Evolutionary conservation across 2,888 invertebrate species (phyloP).

Genomic region (Drosophila mimetica): DNA sequence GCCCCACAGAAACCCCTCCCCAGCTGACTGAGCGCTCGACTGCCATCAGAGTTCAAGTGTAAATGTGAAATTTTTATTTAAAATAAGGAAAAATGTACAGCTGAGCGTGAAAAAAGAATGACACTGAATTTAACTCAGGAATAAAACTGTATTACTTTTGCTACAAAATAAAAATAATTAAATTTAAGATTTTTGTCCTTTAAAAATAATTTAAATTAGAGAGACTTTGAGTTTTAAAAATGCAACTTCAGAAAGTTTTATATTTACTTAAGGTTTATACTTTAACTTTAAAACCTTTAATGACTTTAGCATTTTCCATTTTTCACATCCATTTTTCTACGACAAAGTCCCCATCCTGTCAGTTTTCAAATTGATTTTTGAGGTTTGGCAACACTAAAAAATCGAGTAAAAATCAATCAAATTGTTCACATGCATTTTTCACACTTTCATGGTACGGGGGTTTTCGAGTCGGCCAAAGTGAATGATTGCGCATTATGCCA

Average conservation of each 20-base stretch:
- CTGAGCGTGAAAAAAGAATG: not conserved
- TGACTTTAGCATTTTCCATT: too few relatives aligned
- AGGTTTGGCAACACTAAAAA: constrained; percentile 28
- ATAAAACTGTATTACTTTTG: not conserved
- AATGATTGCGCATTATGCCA: constrained; percentile 63
- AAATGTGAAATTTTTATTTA: constrained; percentile 43
- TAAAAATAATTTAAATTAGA: too few relatives aligned
- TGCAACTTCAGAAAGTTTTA: too few relatives aligned
- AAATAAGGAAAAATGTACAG: constrained; percentile 20
- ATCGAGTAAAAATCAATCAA: constrained; percentile 55
- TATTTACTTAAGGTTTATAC: too few relatives aligned
- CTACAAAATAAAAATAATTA: too few relatives aligned
- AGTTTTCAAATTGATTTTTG: constrained; percentile 32
- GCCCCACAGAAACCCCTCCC: constrained; percentile 2
- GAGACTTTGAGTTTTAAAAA: too few relatives aligned
- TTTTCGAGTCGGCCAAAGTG: constrained; percentile 25
- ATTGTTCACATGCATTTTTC: constrained; percentile 53
- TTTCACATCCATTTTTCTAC: too few relatives aligned
- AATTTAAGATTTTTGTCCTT: too few relatives aligned
- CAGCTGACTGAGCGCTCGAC: constrained; percentile 24
- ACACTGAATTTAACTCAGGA: not conserved
- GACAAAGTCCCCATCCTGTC: constrained; percentile 1
- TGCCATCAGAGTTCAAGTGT: constrained; percentile 58
- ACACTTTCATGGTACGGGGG: constrained; percentile 28
- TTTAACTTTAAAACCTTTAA: too few relatives aligned